Evolutionary conservation across 1,140 invertebrate genomes (phyloP).

Genomic region (Luehdorfia chinensis): DNA sequence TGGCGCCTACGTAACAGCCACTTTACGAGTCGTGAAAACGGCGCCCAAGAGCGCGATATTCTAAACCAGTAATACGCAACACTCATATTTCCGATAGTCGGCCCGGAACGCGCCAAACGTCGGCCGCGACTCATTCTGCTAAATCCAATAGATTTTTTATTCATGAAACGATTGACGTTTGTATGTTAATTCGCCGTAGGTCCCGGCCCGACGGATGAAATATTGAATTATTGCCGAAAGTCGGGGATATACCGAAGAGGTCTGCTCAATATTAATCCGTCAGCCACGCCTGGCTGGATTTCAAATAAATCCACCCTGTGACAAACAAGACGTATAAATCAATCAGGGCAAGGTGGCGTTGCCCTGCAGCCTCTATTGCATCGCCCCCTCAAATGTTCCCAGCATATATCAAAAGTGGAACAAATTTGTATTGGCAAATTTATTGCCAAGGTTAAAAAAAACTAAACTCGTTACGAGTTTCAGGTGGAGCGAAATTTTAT

Average conservation of each 20-base stretch:
- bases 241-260: slow-evolving; percentile 66
- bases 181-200: slow-evolving; percentile 74
- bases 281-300: slow-evolving; percentile 70
- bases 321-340: slow-evolving; percentile 79
- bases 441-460: slow-evolving; percentile 59
- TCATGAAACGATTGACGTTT: slow-evolving; percentile 77
- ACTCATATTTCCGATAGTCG: slow-evolving; percentile 55
- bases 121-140: slow-evolving; percentile 62
- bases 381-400: slow-evolving; percentile 45
- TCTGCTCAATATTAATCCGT: slow-evolving; percentile 69
- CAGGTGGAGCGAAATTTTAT: slow-evolving; percentile 55
- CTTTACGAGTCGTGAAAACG: slow-evolving; percentile 24
- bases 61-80: slow-evolving; percentile 47
- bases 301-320: slow-evolving; percentile 77
- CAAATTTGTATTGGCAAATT: slow-evolving; percentile 72
- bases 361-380: slow-evolving; percentile 63
- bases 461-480: slow-evolving; percentile 70
- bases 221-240: slow-evolving; percentile 74
- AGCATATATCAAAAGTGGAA: slow-evolving; percentile 62
- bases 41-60: slow-evolving; percentile 28
- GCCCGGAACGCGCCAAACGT: slow-evolving; percentile 35
- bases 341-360: slow-evolving; percentile 73
- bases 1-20: slow-evolving; percentile 9
- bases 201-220: slow-evolving; percentile 67
- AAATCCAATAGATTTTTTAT: slow-evolving; percentile 78